Evolutionary conservation across 2,113 vertebrate species (phyloP), one percentile per base, ranked within the genome.

Genomic region (Anolis carolinensis): DNA sequence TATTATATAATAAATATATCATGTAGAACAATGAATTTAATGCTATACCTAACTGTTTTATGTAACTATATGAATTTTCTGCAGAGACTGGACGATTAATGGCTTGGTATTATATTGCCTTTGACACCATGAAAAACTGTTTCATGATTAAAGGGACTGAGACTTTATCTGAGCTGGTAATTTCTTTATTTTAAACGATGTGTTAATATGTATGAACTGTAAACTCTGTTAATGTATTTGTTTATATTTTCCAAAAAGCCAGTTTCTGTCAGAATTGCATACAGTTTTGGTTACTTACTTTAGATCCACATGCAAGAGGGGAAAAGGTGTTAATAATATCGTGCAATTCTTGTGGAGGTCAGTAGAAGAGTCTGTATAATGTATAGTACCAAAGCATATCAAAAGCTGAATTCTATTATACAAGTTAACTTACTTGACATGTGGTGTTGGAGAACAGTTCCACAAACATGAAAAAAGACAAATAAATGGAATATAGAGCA

Each of bases 61-160:
- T 76, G 11, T 7, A 55, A 59, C 55, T 88, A 81, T 88, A 83
- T 52, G 50, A 85, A 30, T 9, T 89, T 88, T 86, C 85, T 50
- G 82, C 93, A 99, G 99, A 98, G 85, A 96, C 95, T 16, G 99
- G 99, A 92, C 97, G 95, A 95, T 94, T 98, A 90, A 99, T 99
- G 98, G 98, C 98, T 0, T 97, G 97, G 90, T 99, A 98, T 95
- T 99, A 97, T 87, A 97, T 99, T 91, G 98, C 98, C 25, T 99
- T 98, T 95, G 97, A 99, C 86, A 99, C 99, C 85, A 97, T 98
- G 95, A 98, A 97, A 92, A 97, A 97, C 79, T 99, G 99, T 96
- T 97, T 92, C 94, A 90, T 89, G 84, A 95, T 99, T 84, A 93
- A 92, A 75, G 98, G 98, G 94, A 96, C 95, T 21, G 98, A 99